Percentiles rank a stretch among this genome's conserved stretches.
Evolutionary conservation across 2,888 invertebrate species (phyloP).

Genomic region (Chrysodeixis includens): DNA sequence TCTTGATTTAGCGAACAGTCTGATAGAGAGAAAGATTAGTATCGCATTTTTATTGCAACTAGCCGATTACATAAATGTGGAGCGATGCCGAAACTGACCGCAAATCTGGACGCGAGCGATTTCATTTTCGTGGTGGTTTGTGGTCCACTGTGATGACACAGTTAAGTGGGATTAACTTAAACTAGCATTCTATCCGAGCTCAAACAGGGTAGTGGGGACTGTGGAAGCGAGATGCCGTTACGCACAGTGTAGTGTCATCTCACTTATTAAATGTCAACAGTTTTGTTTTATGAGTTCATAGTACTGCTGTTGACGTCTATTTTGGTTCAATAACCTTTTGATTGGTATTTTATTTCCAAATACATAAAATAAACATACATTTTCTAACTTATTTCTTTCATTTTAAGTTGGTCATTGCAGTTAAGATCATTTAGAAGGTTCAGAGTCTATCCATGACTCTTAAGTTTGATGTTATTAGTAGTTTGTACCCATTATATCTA

Average conservation of each 20-base stretch:
- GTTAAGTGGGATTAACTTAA: conserved; percentile 9
- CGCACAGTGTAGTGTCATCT: too few species aligned
- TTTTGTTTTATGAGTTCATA: too few species aligned
- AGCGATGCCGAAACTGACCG: conserved; percentile 46
- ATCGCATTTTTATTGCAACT: conserved; percentile 22
- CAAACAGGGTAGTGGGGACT: too few species aligned
- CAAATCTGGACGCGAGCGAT: conserved; percentile 39
- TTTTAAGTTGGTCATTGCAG: too few species aligned
- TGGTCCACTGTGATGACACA: conserved; percentile 26
- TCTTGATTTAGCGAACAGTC: conserved; percentile 15
- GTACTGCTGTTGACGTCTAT: not conserved
- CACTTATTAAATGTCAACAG: too few species aligned
- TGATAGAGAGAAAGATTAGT: conserved; percentile 11
- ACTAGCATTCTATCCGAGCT: too few species aligned
- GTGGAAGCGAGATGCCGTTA: too few species aligned
- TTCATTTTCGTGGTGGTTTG: conserved; percentile 32
- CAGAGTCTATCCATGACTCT: too few species aligned
- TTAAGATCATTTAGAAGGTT: too few species aligned
- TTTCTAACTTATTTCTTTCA: too few species aligned
- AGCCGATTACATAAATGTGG: conserved; percentile 26
- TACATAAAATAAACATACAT: not conserved
- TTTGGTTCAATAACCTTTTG: not conserved
- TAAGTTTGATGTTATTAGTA: too few species aligned
- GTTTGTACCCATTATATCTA: too few species aligned
- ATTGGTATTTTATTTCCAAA: not conserved